Conservation (phyloP, 2,888 invertebrate species). For the Drosophila fulvimacula region DNA sequence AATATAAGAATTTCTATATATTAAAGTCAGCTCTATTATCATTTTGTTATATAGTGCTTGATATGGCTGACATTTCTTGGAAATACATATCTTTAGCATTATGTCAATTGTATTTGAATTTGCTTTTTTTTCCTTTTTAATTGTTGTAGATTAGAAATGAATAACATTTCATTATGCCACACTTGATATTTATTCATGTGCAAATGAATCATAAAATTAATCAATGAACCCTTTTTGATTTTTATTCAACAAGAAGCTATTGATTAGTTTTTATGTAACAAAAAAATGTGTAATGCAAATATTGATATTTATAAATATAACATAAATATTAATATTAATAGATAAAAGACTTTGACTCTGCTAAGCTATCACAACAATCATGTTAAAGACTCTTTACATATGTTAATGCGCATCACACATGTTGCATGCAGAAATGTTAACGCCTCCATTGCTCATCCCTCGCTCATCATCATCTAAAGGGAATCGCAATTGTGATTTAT, state of each 20-base stretch:
- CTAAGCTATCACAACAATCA: neutral
- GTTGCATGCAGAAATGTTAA: neutral
- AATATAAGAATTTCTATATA: neutral
- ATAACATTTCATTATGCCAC: constrained; percentile 3
- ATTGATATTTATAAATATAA: neutral
- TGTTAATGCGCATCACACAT: constrained; percentile 7
- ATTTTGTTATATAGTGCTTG: neutral
- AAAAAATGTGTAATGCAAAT: neutral
- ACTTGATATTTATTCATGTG: neutral
- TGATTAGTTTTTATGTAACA: neutral
- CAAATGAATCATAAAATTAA: constrained; percentile 3
- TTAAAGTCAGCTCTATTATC: no score
- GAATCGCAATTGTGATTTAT: constrained; percentile 31
- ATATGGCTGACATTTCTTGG: neutral
- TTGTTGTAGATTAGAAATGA: constrained; percentile 3
- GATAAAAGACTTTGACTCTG: neutral
- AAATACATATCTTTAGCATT: neutral
- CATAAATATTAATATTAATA: no score
- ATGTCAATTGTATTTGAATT: neutral
- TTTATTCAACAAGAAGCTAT: neutral
- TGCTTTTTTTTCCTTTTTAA: no score
- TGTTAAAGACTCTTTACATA: neutral
- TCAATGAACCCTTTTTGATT: neutral
- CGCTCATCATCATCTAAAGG: neutral
- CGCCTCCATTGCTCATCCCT: neutral